Base-by-base conservation (phyloP, 2,888 invertebrate species). In the Scaptomyza tumidula region DNA sequence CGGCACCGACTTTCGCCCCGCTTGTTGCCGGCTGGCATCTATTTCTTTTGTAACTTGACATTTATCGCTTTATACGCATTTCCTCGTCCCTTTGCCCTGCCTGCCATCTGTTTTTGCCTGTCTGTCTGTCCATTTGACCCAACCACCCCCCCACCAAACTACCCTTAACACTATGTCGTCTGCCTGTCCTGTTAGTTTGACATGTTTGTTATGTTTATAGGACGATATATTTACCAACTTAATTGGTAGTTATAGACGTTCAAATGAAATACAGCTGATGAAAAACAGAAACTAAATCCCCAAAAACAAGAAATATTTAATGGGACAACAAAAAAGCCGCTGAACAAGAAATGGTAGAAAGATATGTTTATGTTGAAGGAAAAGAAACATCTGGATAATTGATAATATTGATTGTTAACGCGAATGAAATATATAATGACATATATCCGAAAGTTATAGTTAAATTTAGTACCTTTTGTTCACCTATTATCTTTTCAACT, bases 61-160 rank as follows among this genome's bases (percentile, higher is more conserved):
- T 88, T 88, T 84, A 88, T 84, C 86, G 84, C 88, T 78, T 78
- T 82, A 80, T 82, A 78, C 80, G 82, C 80, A 75, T 73, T 80
- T 67, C 53, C 63, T 49, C 13, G 11, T 2, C n/a, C 13, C 24
- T 6, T 19, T 6, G 6, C 9, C 10, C 37, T 35, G 37, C 14
- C 29, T 39, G 37, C 9, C 37, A 35, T 29, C 29, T 29, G 29
- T 29, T 29, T 29, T 11, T 52, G 49, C 46, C 60, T 68, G 69
- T 69, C 59, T 31, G 31, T 73, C 73, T 43, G 48, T 49, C 53
- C 35, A n/a, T 35, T 33, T 44, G 45, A 52, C 46, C 13, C 62
- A 27, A 7, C 19, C 19, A 1, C 19, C 19, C 19, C 19, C 2
- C 19, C 19, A 19, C 19, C 19, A 19, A 1, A 29, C 16, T 43